These are phyloP conservation scores for Pissodes strobi DNA, from an alignment of 1,140 invertebrate species.

Conservation along the genomic window DNA sequence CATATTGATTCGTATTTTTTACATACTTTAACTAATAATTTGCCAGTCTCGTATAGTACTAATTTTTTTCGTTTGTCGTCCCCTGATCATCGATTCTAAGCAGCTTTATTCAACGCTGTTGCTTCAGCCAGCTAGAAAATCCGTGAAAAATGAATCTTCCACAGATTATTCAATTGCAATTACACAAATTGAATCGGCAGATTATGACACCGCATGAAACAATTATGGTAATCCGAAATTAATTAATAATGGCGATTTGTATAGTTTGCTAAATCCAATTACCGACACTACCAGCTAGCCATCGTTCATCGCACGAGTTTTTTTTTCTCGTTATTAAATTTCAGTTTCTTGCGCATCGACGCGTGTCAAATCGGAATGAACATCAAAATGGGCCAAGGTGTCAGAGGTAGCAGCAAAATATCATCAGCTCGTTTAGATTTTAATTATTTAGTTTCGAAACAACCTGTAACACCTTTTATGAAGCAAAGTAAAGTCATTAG, in stretches of 20 bases:
- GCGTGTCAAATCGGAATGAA: slow-evolving; percentile 40
- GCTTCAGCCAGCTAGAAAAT: slow-evolving; percentile 20
- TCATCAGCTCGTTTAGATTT: slow-evolving; percentile 30
- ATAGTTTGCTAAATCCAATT: slow-evolving; percentile 26
- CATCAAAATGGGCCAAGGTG: slow-evolving; percentile 41
- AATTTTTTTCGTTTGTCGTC: too few species aligned
- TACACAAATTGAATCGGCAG: slow-evolving; percentile 12
- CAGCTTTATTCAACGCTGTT: too few species aligned
- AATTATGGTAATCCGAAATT: slow-evolving; percentile 16
- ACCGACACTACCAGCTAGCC: not conserved
- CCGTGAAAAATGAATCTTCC: slow-evolving; percentile 19
- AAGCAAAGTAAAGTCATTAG: slow-evolving; percentile 14
- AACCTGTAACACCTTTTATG: slow-evolving; percentile 18
- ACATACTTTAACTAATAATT: too few species aligned
- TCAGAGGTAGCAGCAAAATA: slow-evolving; percentile 16
- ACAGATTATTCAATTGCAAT: slow-evolving; percentile 24
- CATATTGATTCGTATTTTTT: too few species aligned
- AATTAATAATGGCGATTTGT: slow-evolving; percentile 20
- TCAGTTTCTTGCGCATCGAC: slow-evolving; percentile 12
- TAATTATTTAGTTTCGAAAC: slow-evolving; percentile 39
- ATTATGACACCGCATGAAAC: slow-evolving; percentile 25
- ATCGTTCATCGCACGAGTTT: not conserved
- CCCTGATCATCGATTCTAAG: too few species aligned
- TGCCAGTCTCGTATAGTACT: too few species aligned
- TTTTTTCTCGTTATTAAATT: not conserved